Evolutionary conservation across 1,140 invertebrate species (phyloP), one percentile per base, ranked within the genome.

Genomic region (Sipha flava): DNA sequence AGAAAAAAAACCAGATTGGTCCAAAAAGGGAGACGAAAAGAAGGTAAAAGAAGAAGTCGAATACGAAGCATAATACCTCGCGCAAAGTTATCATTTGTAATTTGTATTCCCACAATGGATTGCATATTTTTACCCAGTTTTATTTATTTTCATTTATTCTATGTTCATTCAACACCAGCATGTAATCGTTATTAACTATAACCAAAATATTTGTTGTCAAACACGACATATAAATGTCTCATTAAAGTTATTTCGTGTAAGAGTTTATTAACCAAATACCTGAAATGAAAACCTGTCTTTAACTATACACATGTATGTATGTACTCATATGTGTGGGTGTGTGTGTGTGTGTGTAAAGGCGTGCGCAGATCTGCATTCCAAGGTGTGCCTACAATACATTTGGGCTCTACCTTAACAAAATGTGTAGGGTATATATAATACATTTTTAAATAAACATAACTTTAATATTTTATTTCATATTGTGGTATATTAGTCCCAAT

Each of bases 1-100:
- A 94, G 92, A 94, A 94, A 89, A n/a, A n/a, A 94, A 94, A 88
- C 92, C 93, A 83, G 93, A 94, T 88, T 94, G 93, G 93, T 94
- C 93, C 85, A 94, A 94, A 89, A 93, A 93, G 86, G 92, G 92
- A 85, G 92, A 93, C 85, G 90, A 91, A 84, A 91, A 92, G 88
- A 93, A 94, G 92, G 92, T 93, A 93, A 93, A 93, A 88, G 92
- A 92, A 86, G 91, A 93, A 86, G 92, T 82, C n/a, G 83, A 82
- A 82, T 82, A 79, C 80, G 83, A 80, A 79, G 83, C 72, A 81
- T 70, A 72, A 79, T 68, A 64, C 26, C 72, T 62, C 26, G 37
- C 54, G 47, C n/a, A 6, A 79, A 40, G 23, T 40, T 37, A 16
- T 66, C 21, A 40, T 66, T n/a, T n/a, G n/a, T n/a, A n/a, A n/a